These are phyloP conservation scores for Peromyscus polionotus DNA, from an alignment of 2,113 vertebrate species.

Conservation along the genomic window DNA sequence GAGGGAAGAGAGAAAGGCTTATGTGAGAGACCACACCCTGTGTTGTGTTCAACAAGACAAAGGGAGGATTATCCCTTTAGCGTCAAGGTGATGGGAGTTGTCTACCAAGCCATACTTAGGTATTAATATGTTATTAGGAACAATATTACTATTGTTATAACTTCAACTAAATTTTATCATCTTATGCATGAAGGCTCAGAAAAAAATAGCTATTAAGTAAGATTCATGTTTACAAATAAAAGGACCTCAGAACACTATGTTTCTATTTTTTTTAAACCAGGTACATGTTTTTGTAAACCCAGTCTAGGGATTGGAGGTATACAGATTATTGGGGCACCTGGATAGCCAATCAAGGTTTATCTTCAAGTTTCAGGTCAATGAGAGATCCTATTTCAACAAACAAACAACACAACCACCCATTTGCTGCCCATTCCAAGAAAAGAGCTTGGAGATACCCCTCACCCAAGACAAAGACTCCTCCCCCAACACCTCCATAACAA, in stretches of 20 bases:
- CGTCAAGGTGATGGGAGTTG: accelerated
- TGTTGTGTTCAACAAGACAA: neutral
- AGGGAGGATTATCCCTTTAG: accelerated
- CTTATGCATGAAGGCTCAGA: neutral
- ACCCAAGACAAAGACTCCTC: neutral
- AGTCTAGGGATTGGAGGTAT: too few relatives aligned
- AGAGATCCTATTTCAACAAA: neutral
- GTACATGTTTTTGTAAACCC: neutral
- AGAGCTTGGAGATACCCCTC: neutral
- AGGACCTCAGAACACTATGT: neutral
- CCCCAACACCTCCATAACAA: neutral
- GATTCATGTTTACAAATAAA: neutral
- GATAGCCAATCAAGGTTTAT: neutral
- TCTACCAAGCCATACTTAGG: accelerated
- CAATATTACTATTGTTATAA: neutral
- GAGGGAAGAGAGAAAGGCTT: neutral
- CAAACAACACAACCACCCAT: neutral
- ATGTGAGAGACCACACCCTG: accelerated
- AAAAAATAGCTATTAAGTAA: neutral
- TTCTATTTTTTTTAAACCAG: neutral
- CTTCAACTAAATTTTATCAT: neutral
- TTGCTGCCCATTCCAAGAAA: neutral
- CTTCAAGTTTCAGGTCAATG: neutral
- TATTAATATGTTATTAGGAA: neutral
- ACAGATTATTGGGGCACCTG: too few relatives aligned